A percentile compares a stretch with the other conserved stretches of the same genome.
These are phyloP conservation scores for Diorhabda elongata DNA, from an alignment of 1,140 invertebrate species.

Conservation along the genomic window DNA sequence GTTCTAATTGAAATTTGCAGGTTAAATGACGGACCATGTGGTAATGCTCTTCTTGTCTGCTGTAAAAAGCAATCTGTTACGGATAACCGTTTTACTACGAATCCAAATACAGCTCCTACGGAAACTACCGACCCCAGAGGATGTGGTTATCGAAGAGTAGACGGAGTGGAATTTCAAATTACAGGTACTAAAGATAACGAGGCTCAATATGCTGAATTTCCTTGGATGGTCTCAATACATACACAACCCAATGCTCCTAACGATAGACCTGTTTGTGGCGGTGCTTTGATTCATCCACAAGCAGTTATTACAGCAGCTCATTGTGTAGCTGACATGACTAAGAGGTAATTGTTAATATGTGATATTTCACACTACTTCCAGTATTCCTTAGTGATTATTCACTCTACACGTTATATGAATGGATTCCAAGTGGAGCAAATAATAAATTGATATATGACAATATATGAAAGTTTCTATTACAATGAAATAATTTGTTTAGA, in stretches of 20 bases:
- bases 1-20: slow-evolving; percentile 16
- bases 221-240: slow-evolving; percentile 69
- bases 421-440: no score
- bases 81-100: slow-evolving; percentile 30
- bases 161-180: slow-evolving; percentile 61
- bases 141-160: slow-evolving; percentile 58
- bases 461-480: no score
- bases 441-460: no score
- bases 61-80: slow-evolving; percentile 49
- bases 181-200: slow-evolving; percentile 40
- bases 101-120: slow-evolving; percentile 22
- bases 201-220: slow-evolving; percentile 66
- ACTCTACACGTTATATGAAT: no score
- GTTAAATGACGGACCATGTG: slow-evolving; percentile 53
- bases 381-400: no score
- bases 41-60: slow-evolving; percentile 60
- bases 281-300: slow-evolving; percentile 63
- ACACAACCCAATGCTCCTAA: slow-evolving; percentile 58
- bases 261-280: slow-evolving; percentile 60
- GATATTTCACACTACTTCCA: no score
- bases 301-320: slow-evolving; percentile 69
- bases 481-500: background rate
- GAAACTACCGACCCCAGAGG: slow-evolving; percentile 32
- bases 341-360: slow-evolving; percentile 32
- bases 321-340: slow-evolving; percentile 45